Conservation (phyloP, 2,888 invertebrate genomes). For the Abscondita cerata region DNA sequence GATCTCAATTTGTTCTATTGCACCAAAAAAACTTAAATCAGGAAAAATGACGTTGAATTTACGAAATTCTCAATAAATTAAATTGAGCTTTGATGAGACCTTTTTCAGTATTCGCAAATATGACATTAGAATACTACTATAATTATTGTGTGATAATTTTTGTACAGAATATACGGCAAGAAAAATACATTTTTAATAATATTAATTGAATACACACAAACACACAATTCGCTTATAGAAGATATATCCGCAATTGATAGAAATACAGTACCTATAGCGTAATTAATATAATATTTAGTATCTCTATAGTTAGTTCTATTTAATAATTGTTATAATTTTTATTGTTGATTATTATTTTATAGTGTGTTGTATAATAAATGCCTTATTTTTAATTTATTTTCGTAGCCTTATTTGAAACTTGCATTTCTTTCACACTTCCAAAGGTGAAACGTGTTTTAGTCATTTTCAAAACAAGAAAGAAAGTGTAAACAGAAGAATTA, state of each 20-base stretch:
- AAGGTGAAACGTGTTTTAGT: too few relatives aligned
- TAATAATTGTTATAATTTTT: slow-evolving; percentile 59
- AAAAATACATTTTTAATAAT: slow-evolving; percentile 18
- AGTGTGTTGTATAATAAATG: slow-evolving; percentile 59
- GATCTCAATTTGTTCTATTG: slow-evolving; percentile 30
- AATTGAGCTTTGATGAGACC: slow-evolving; percentile 18
- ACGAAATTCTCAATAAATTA: slow-evolving; percentile 13
- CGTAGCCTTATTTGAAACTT: neutral
- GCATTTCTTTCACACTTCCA: too few relatives aligned
- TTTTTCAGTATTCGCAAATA: slow-evolving; percentile 32
- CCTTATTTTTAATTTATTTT: slow-evolving; percentile 54
- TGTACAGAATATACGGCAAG: slow-evolving; percentile 27
- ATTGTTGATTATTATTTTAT: slow-evolving; percentile 59
- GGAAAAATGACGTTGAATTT: neutral
- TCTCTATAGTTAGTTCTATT: slow-evolving; percentile 47
- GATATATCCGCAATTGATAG: slow-evolving; percentile 21
- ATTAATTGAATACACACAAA: slow-evolving; percentile 12
- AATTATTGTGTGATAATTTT: slow-evolving; percentile 28
- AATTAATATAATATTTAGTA: slow-evolving; percentile 21
- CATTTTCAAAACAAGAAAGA: too few relatives aligned
- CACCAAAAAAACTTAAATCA: slow-evolving; percentile 17
- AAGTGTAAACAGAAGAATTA: too few relatives aligned
- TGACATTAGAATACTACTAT: slow-evolving; percentile 31
- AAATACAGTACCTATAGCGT: slow-evolving; percentile 28
- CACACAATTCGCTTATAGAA: slow-evolving; percentile 26